Evolutionary conservation across 1,140 invertebrate genomes (phyloP), one percentile per base, ranked within the genome.

Genomic region (Wiebesia pumilae): DNA sequence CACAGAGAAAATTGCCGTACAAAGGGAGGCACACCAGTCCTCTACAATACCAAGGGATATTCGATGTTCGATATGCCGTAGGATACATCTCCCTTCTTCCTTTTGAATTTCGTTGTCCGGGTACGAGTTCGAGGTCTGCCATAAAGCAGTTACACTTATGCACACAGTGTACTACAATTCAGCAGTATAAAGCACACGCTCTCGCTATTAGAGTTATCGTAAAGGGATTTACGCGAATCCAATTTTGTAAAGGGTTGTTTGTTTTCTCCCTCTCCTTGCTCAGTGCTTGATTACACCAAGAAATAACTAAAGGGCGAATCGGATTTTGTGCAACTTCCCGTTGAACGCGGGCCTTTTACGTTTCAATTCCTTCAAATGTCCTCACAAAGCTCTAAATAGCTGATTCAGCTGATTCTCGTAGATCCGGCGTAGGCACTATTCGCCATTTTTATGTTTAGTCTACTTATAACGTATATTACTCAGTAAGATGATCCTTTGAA

Each of bases 201-300:
- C 90, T 90, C 88, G 88, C 91, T 91, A 91, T 93, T 93, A 92
- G 91, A 93, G 92, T 92, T 93, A 91, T 89, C 90, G 91, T 92
- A 93, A 94, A 92, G 90, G 93, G 92, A 93, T 94, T 93, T 91
- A 87, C 89, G 90, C 89, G 93, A 93, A 94, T 92, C 91, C 91
- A 93, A 93, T 94, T 94, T 93, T 90, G 88, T 89, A 90, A 90
- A 88, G 89, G 91, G 89, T 91, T 93, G 92, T 91, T 92, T 93
- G 89, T 87, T 40, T 54, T 27, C 77, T 78, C 27, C n/a, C 58
- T 91, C 89, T 89, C 54, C 67, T 82, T 47, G 77, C 62, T 21
- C 54, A 54, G 12, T 24, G 16, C 30, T 73, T 80, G 75, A 80
- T 85, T 80, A 78, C 35, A 65, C 35, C 47, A n/a, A 65, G 65